Percentiles rank a stretch among this genome's conserved stretches.
Conservation (phyloP, 1,140 invertebrate species). For the Meteorus sp. region DNA sequence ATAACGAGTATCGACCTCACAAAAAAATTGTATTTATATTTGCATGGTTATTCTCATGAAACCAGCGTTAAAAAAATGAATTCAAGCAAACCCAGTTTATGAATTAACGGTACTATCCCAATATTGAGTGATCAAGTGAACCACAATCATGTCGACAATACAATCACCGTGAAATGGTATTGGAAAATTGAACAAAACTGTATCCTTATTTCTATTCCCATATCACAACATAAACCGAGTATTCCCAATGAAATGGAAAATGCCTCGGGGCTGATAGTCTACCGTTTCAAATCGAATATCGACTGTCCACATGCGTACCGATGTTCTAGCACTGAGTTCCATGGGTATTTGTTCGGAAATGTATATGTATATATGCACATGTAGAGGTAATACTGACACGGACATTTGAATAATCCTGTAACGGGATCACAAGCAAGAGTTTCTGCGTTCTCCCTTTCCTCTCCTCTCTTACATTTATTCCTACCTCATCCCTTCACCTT, state of each 20-base stretch:
- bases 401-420: conserved; percentile 26
- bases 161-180: no score
- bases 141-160: no score
- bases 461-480: neutral
- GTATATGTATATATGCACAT: no score
- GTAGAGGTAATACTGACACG: conserved; percentile 17
- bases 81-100: neutral
- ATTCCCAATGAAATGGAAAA: conserved; percentile 10
- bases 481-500: neutral
- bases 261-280: no score
- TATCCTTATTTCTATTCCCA: neutral
- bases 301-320: conserved; percentile 2
- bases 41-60: no score
- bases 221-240: neutral
- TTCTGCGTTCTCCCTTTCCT: neutral
- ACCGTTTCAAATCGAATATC: conserved; percentile 23
- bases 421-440: neutral
- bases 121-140: no score
- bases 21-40: neutral
- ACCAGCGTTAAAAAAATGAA: no score
- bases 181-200: no score
- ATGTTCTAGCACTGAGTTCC: conserved; percentile 17
- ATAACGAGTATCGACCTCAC: no score
- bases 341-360: conserved; percentile 15
- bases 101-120: no score